Conservation (phyloP, 2,797 vertebrate genomes). For the Melanotaenia parkinsoni region DNA sequence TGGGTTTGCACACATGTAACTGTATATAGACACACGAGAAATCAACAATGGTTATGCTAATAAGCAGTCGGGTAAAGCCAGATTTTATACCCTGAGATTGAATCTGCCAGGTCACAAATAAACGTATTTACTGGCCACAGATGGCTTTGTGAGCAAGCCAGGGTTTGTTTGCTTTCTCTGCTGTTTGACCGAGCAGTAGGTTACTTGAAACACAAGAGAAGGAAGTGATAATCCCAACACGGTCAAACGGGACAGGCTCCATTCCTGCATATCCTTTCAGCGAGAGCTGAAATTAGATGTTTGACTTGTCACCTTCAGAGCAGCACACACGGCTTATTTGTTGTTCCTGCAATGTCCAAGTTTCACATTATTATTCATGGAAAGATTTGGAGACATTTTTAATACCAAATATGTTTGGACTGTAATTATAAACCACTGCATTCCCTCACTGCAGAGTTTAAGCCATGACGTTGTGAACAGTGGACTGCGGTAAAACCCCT, state of each 20-base stretch:
- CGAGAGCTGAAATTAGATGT: not conserved
- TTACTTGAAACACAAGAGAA: conserved; percentile 9
- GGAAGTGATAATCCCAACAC: not conserved
- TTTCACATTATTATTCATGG: conserved; percentile 28
- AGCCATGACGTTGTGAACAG: not conserved
- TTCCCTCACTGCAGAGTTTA: not conserved
- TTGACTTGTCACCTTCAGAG: not conserved
- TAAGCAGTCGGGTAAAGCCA: conserved; percentile 14
- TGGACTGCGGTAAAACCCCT: not conserved
- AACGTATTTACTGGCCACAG: conserved; percentile 24
- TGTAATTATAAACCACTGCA: conserved; percentile 11
- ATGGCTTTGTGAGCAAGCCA: conserved; percentile 20
- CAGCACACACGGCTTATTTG: not conserved
- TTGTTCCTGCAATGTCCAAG: not conserved
- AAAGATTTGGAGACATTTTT: not conserved
- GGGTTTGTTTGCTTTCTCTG: conserved; percentile 11
- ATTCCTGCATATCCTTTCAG: not conserved
- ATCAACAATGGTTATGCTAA: conserved; percentile 18
- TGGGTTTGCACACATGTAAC: not conserved
- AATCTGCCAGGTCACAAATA: conserved; percentile 38
- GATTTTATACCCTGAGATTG: conserved; percentile 31
- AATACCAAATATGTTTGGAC: conserved; percentile 2
- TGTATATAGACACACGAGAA: conserved; percentile 13
- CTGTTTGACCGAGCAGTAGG: conserved; percentile 16
- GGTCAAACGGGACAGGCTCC: not conserved